Evolutionary conservation across 1,140 invertebrate species (phyloP), one percentile per base, ranked within the genome.

Genomic region (Camponotus pennsylvanicus): DNA sequence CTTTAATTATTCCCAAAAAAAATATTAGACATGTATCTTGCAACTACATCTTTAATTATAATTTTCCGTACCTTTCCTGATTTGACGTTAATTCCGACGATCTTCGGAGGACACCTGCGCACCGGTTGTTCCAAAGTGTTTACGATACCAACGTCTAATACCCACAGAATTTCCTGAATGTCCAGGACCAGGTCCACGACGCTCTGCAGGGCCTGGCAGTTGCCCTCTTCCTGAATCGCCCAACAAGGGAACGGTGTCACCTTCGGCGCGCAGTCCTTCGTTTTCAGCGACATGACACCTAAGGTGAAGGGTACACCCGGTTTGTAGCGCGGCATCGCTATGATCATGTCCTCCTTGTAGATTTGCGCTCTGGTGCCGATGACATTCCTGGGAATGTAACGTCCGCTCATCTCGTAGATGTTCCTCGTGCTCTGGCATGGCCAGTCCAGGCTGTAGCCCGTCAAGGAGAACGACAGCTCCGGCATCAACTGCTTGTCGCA

Each of bases 81-180:
- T 63, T 96, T 94, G 0, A 96, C 94, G 86, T 96, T 95, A 66
- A 97, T 95, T n/a, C 95, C 96, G 9, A 97, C 95, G 27, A 97
- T 95, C 93, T 97, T 97, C 0, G 97, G 96, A 13, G 95, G 93
- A 85, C 96, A 97, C n/a, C 96, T 95, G 9, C 96, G 95, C 1
- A 96, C 95, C 0, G 97, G 97, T 52, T 96, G 95, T 75, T 96
- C 96, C 64, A 97, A 90, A 1, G 96, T 97, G 85, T 97, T 96
- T 1, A 97, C 96, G 52, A 97, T 95, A 55, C 97, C 97, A 59
- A 95, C 95, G 89, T 97, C 97, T 66, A 97, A 93, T 2, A 96
- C 95, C 97, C 97, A 97, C 1, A 97, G 92, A n/a, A 96, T 95
- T 84, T 96, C 96, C 91, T 96, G 92, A 18, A 92, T 89, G 92